A percentile compares a stretch with the other conserved stretches of the same genome.
Conservation (phyloP, 2,113 vertebrate genomes). For the Tricholaema leucomelas region DNA sequence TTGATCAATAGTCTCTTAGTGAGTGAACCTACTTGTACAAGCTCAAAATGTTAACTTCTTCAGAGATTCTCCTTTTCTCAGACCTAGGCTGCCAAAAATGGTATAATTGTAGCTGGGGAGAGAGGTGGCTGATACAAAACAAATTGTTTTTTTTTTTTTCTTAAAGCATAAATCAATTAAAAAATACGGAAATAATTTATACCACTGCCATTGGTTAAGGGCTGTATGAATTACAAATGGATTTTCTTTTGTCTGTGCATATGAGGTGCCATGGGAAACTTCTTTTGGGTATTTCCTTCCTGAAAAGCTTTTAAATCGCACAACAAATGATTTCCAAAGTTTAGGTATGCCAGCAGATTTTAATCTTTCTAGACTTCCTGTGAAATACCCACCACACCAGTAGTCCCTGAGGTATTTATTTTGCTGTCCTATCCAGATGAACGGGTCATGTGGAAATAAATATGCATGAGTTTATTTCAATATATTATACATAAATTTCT, state of each 20-base stretch:
- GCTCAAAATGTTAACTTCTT: not conserved
- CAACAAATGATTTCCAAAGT: not conserved
- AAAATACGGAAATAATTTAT: not conserved
- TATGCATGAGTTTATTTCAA: slow-evolving; percentile 16
- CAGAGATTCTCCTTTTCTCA: not conserved
- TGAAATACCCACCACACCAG: not conserved
- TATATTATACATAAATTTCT: slow-evolving; percentile 10
- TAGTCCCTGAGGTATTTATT: slow-evolving; percentile 25
- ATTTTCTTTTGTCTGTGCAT: not conserved
- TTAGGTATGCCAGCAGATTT: not conserved
- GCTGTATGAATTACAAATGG: not conserved
- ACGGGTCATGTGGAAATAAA: slow-evolving; percentile 25
- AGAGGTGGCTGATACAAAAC: not conserved
- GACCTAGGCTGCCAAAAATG: not conserved
- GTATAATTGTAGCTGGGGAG: not conserved
- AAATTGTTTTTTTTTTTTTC: not conserved
- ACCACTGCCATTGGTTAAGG: not conserved
- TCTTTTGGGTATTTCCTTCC: not conserved
- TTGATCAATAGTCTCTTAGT: not conserved
- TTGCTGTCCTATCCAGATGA: not conserved
- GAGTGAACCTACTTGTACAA: not conserved
- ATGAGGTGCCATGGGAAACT: not conserved
- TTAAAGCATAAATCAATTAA: not conserved
- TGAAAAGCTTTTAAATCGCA: not conserved
- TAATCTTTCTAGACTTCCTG: not conserved